Evolutionary conservation across 1,140 invertebrate species (phyloP).

Genomic region (Theocolax elegans): DNA sequence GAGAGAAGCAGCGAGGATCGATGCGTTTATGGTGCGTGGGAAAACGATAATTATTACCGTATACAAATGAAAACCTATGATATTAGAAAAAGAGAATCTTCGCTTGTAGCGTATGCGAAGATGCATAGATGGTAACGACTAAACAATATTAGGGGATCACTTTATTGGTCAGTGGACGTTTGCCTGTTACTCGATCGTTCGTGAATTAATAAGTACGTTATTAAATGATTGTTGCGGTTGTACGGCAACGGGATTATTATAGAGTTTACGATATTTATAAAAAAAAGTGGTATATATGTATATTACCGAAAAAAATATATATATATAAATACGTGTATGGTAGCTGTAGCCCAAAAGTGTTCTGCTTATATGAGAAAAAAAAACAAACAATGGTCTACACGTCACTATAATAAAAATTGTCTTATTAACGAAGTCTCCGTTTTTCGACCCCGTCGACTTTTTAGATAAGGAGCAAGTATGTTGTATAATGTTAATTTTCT

Average conservation of each 20-base stretch:
- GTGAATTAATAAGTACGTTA: constrained; percentile 53
- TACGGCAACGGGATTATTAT: constrained; percentile 54
- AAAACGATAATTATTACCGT: too few relatives aligned
- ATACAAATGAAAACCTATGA: too few relatives aligned
- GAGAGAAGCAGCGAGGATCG: too few relatives aligned
- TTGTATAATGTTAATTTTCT: constrained; percentile 29
- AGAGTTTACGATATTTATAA: constrained; percentile 62
- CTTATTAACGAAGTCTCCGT: constrained; percentile 23
- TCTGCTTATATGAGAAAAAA: constrained; percentile 58
- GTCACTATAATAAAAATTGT: constrained; percentile 41
- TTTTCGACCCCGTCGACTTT: constrained; percentile 10
- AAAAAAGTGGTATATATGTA: constrained; percentile 52
- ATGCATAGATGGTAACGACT: constrained; percentile 29
- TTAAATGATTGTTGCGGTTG: constrained; percentile 51
- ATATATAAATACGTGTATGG: constrained; percentile 48
- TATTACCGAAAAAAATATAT: constrained; percentile 33
- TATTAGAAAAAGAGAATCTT: too few relatives aligned
- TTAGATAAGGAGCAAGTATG: background rate
- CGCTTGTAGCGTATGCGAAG: too few relatives aligned
- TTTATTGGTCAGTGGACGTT: constrained; percentile 54
- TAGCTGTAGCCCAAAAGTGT: constrained; percentile 59
- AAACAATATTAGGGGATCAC: constrained; percentile 45
- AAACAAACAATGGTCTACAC: constrained; percentile 57
- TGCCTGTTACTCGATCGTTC: constrained; percentile 55
- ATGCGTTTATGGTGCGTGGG: too few relatives aligned